Conservation (phyloP, 2,888 invertebrate species). For the Gryllus longicercus region DNA sequence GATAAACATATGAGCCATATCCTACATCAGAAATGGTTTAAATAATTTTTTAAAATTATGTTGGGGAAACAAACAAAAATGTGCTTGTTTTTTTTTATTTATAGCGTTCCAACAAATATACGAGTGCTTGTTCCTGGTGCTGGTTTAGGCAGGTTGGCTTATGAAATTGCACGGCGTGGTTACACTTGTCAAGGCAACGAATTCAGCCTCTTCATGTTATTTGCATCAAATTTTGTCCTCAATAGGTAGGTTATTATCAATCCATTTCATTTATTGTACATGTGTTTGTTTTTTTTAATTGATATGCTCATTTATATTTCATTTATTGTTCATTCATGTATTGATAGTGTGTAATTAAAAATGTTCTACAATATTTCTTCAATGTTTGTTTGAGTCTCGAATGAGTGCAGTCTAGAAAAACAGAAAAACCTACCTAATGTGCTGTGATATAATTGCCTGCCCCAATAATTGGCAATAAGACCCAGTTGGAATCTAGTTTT, state of each 20-base stretch:
- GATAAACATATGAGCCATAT: too few species aligned
- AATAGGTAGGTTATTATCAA: constrained; percentile 62
- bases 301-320: neutral
- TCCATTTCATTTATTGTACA: neutral
- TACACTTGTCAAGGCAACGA: constrained; percentile 96
- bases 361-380: too few species aligned
- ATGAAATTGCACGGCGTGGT: constrained; percentile 86
- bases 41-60: too few species aligned
- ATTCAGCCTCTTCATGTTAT: constrained; percentile 95
- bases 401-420: too few species aligned
- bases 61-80: neutral
- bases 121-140: constrained; percentile 91
- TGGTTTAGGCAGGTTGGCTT: constrained; percentile 90
- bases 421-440: too few species aligned
- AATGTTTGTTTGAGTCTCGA: too few species aligned
- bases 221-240: constrained; percentile 92
- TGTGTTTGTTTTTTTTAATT: neutral
- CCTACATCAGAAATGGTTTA: too few species aligned
- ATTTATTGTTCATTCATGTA: too few species aligned
- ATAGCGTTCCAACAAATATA: constrained; percentile 49
- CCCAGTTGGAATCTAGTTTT: too few species aligned
- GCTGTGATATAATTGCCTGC: too few species aligned
- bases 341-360: too few species aligned
- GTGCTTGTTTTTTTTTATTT: constrained; percentile 19
- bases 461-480: too few species aligned